These are phyloP conservation scores for Rhagonycha lutea DNA, from an alignment of 2,888 invertebrate genomes.

Conservation along the genomic window DNA sequence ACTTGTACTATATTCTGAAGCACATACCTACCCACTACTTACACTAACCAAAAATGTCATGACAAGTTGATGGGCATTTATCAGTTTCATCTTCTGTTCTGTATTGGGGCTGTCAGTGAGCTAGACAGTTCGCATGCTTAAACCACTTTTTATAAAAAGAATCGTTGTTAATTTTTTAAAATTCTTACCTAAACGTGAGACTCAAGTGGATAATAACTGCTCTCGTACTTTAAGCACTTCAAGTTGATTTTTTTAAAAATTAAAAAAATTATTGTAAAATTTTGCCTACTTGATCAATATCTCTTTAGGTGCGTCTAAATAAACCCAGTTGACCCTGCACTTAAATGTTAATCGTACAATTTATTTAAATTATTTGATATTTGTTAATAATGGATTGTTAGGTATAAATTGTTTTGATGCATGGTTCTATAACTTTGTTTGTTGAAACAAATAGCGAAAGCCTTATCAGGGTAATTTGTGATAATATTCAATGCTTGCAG, in stretches of 20 bases:
- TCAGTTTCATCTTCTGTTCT: not conserved
- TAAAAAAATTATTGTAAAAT: no score
- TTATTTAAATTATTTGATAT: slow-evolving; percentile 11
- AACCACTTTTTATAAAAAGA: not conserved
- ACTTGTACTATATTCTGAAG: not conserved
- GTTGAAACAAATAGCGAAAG: not conserved
- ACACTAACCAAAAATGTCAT: not conserved
- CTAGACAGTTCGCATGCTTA: not conserved
- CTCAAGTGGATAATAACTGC: not conserved
- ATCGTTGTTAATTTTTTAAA: not conserved
- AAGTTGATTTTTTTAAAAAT: not conserved
- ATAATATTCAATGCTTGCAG: not conserved
- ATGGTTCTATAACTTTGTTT: not conserved
- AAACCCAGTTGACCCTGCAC: not conserved
- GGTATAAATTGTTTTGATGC: not conserved
- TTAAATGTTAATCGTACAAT: slow-evolving; percentile 3
- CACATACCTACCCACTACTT: not conserved
- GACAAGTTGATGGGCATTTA: not conserved
- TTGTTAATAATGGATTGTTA: not conserved
- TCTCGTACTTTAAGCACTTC: not conserved
- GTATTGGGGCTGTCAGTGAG: not conserved
- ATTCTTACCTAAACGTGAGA: not conserved
- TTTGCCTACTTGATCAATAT: no score
- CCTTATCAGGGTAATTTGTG: not conserved
- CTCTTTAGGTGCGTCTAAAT: not conserved